Evolutionary conservation across 2,797 vertebrate species (phyloP), one percentile per base, ranked within the genome.

Genomic region (Distichodus sexfasciatus): DNA sequence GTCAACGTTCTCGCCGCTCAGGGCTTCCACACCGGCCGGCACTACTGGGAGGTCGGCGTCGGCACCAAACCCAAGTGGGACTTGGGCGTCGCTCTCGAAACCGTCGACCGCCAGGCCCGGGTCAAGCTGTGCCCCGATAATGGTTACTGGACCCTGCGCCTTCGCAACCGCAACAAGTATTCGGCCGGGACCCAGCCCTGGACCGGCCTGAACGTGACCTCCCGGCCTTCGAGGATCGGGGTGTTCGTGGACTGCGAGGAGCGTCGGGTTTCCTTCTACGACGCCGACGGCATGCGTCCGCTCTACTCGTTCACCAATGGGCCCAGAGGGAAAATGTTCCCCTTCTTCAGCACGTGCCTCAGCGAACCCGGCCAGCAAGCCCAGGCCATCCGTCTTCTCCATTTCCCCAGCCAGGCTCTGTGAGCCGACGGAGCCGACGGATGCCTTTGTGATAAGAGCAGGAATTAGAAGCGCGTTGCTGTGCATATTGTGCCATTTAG

Each of bases 341-440:
- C 94, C 41, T 95, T 96, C 84, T 94, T 96, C 82, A 95, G 93
- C 84, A 92, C 93, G 1, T 95, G 94, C 71, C 89, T 96, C 28
- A 89, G 87, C 0, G 87, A 90, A 0, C 83, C 72, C 29, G 71
- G 60, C 21, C 86, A 82, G 64, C 91, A 84, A 9, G 3, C 86
- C 0, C 90, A 90, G 60, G 89, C 92, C 0, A 88, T 95, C 73
- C 87, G 83, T 48, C 89, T 94, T 50, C 87, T 92, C 61, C 92
- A 93, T 71, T 81, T 90, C 53, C 73, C 76, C 2, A 64, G 81
- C 15, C 78, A 74, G 74, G 38, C 41, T 15, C 35, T 69, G 19
- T 61, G 38, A 57, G 29, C 57, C n/a, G 2, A 36, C 41, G n/a
- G n/a, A n/a, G n/a, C n/a, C n/a, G n/a, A n/a, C n/a, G n/a, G n/a